Evolutionary conservation across 37 sponge, comb jelly and placozoan species (phyloP).

Genomic region (Oscarella lobularis): DNA sequence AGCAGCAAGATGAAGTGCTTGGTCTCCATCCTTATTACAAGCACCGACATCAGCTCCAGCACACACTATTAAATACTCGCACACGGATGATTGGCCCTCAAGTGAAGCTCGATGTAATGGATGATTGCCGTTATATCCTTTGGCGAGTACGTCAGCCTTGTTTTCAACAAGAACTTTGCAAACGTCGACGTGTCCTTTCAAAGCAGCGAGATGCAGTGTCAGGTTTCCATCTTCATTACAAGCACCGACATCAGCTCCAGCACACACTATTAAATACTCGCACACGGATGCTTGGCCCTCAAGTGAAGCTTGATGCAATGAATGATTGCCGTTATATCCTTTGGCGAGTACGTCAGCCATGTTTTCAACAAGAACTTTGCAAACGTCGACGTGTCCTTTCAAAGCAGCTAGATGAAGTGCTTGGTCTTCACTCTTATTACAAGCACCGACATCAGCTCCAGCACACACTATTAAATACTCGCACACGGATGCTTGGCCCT

Average conservation of each 20-base stretch:
- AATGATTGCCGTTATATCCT: neutral
- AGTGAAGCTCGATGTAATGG: too few species aligned
- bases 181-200: neutral
- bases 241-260: neutral
- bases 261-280: neutral
- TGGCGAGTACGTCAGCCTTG: neutral
- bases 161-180: neutral
- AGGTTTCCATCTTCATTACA: neutral
- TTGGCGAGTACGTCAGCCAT: neutral
- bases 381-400: too few species aligned
- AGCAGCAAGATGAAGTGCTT: too few species aligned
- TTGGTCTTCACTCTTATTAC: neutral
- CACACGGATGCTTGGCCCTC: neutral
- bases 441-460: neutral
- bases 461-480: neutral
- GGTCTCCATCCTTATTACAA: too few species aligned
- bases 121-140: too few species aligned
- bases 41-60: too few species aligned
- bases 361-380: too few species aligned
- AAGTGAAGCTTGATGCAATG: neutral
- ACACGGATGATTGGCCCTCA: too few species aligned
- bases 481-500: neutral
- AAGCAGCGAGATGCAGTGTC: neutral
- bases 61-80: too few species aligned
- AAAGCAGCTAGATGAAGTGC: neutral